phyloP scores from a whole-genome alignment of 2,113 vertebrate species.

The Litocranius walleri region DNA sequence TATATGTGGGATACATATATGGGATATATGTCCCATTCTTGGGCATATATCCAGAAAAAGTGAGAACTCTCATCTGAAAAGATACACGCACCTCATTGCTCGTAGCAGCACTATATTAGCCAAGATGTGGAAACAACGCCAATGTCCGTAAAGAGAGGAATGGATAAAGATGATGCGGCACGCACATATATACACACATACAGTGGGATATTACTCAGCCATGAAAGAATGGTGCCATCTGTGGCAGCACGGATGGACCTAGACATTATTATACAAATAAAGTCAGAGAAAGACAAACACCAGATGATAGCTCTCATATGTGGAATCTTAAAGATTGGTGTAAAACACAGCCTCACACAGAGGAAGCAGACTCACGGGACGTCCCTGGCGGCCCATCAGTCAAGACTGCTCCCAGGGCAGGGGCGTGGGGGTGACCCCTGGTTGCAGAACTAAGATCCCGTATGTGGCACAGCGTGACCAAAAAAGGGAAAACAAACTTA shows the following conservation, averaged over 20 bases:
- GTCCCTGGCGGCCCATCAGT: background rate
- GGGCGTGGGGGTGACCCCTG: background rate
- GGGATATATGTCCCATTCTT: background rate
- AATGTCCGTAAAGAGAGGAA: fast-evolving
- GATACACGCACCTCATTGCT: background rate
- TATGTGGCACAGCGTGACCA: background rate
- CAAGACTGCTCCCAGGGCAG: background rate
- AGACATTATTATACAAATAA: too few species aligned
- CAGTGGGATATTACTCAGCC: fast-evolving
- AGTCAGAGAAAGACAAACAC: background rate
- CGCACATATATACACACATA: fast-evolving
- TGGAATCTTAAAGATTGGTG: background rate
- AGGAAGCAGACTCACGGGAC: background rate
- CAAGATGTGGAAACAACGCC: background rate
- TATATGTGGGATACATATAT: background rate
- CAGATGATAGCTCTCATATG: too few species aligned
- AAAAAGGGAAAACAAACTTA: background rate
- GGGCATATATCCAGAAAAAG: background rate
- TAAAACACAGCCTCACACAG: background rate
- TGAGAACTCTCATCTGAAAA: background rate
- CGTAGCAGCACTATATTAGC: background rate
- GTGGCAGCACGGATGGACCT: background rate
- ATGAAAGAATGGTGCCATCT: background rate
- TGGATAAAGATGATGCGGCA: background rate
- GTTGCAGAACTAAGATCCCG: background rate